phyloP scores from a whole-genome alignment of 1,140 invertebrate genomes.

The Caenorhabditis latens region DNA sequence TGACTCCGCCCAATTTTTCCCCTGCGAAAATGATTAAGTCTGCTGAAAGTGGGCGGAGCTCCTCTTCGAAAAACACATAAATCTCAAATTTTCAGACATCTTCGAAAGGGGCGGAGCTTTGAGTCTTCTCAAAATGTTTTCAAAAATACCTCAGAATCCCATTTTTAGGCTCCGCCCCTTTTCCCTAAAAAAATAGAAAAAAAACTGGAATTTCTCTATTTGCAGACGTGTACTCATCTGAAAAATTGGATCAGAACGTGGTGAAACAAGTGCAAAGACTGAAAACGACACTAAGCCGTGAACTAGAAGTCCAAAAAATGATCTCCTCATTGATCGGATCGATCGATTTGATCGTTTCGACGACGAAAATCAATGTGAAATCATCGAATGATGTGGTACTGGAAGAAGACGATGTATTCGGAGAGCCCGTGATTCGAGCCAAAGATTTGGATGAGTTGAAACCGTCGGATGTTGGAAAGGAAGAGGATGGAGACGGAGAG shows the following conservation, averaged over 20 bases:
- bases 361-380: slow-evolving; percentile 3
- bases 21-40: too few relatives aligned
- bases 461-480: neutral
- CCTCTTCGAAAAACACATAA: too few relatives aligned
- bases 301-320: slow-evolving; percentile 35
- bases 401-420: slow-evolving; percentile 37
- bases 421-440: slow-evolving; percentile 15
- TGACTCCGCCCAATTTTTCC: too few relatives aligned
- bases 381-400: neutral
- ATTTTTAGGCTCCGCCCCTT: too few relatives aligned
- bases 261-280: slow-evolving; percentile 16
- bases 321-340: slow-evolving; percentile 27
- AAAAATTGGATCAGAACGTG: neutral
- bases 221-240: slow-evolving; percentile 2
- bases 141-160: too few relatives aligned
- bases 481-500: neutral
- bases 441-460: slow-evolving; percentile 42
- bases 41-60: too few relatives aligned
- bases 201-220: too few relatives aligned
- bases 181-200: too few relatives aligned
- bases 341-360: slow-evolving; percentile 24
- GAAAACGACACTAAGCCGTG: neutral
- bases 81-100: too few relatives aligned
- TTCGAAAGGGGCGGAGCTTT: too few relatives aligned
- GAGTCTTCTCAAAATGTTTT: too few relatives aligned